Evolutionary conservation across 2,888 invertebrate genomes (phyloP).

Genomic region (Ditylenchus weischeri): DNA sequence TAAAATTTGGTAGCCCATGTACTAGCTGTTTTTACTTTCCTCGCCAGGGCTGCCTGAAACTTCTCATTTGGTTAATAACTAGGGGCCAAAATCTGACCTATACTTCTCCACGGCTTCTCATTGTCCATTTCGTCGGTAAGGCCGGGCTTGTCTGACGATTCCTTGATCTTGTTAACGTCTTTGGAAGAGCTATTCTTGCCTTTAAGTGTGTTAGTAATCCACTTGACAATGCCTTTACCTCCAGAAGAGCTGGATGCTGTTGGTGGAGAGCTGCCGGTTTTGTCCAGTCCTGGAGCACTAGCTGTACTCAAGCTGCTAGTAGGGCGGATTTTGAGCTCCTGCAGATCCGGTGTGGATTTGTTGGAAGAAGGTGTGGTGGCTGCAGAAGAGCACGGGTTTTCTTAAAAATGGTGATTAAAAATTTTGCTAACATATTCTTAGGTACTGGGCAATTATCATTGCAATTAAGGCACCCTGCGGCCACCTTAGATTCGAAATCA

Average conservation of each 20-base stretch:
- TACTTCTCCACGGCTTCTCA: conserved; percentile 11
- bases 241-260: neutral
- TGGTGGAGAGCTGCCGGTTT: conserved; percentile 3
- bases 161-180: neutral
- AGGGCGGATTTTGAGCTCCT: neutral
- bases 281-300: conserved; percentile 6
- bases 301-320: conserved; percentile 7
- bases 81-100: neutral
- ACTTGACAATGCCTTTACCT: conserved; percentile 10
- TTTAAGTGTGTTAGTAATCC: conserved; percentile 11
- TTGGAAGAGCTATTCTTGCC: conserved; percentile 7
- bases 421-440: neutral
- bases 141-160: too few relatives aligned
- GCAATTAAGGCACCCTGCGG: too few relatives aligned
- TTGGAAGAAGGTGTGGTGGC: conserved; percentile 5
- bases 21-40: conserved; percentile 7
- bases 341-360: conserved; percentile 11
- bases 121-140: neutral
- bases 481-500: too few relatives aligned
- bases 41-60: neutral
- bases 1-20: neutral
- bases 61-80: too few relatives aligned
- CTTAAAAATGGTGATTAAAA: neutral
- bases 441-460: too few relatives aligned
- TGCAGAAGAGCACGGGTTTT: conserved; percentile 3